Base-by-base conservation (phyloP, 2,888 invertebrate species). In the Eulithis testata region DNA sequence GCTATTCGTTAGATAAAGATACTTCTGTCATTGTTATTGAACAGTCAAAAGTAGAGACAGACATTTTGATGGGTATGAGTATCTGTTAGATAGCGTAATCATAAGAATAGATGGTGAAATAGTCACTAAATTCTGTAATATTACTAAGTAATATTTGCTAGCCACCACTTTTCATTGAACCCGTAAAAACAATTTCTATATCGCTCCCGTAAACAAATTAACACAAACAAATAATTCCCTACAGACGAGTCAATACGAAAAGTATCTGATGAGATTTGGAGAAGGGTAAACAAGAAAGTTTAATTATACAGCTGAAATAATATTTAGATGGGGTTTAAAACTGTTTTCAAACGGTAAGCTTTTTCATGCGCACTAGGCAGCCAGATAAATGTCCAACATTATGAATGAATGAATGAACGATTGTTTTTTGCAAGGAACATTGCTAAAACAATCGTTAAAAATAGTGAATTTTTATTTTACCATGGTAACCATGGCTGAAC, bases 221-320 rank as follows among this genome's bases (percentile, higher is more conserved):
- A 65, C 57, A 58, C 49, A 56, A 60, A 60, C 58, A 66, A 59
- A 63, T 51, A 59, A 55, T 62, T 44, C 36, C 51, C 59, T 51
- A 45, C 65, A 68, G 63, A 70, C 63, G 63, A 66, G 66, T 73
- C 66, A 71, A 71, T 69, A 69, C 63, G 51, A 65, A 74, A 74
- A 72, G 72, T 73, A 70, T 73, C 69, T 71, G 72, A 75, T 72
- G 71, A 66, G 71, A 70, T 72, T 69, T 66, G 66, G 40, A 63
- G 60, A 70, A 64, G 59, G 54, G 70, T 70, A 75, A 74, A 74
- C 73, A 73, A 68, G 63, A 68, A 72, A 73, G 74, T 73, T 75
- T 68, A 73, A 74, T 73, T 73, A 66, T 68, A 72, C 69, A 58
- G 54, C 54, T 51, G 65, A 53, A 58, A 72, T 71, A 70, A 72